Evolutionary conservation across 2,888 invertebrate species (phyloP).

Genomic region (Thera obeliscata): DNA sequence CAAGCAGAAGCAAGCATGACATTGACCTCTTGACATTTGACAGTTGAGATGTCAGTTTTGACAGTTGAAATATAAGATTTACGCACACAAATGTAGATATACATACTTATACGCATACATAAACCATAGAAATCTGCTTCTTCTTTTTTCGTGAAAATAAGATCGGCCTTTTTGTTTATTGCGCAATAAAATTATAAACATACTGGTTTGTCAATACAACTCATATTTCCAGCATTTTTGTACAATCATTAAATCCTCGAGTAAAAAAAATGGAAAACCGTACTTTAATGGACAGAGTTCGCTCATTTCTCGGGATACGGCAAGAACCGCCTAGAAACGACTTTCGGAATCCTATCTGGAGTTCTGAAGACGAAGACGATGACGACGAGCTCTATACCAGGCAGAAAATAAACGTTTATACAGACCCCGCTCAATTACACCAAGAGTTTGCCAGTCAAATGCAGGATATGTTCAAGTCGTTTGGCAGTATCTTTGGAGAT

Average conservation of each 20-base stretch:
- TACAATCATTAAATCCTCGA: constrained; percentile 50
- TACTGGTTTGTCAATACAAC: constrained; percentile 43
- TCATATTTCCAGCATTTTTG: constrained; percentile 37
- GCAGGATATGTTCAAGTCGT: constrained; percentile 70
- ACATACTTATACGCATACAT: too few relatives aligned
- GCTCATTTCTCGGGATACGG: constrained; percentile 66
- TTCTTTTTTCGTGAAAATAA: too few relatives aligned
- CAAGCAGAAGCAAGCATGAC: too few relatives aligned
- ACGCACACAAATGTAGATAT: too few relatives aligned
- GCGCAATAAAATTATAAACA: constrained; percentile 58
- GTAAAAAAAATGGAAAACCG: constrained; percentile 54
- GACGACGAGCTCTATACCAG: constrained; percentile 73
- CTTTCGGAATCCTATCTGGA: constrained; percentile 80
- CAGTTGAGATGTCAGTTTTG: too few relatives aligned
- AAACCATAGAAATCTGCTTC: too few relatives aligned
- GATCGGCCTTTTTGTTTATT: constrained; percentile 66
- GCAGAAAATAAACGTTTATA: constrained; percentile 54
- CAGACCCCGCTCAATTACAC: constrained; percentile 59
- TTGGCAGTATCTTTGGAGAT: constrained; percentile 70
- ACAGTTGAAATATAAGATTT: too few relatives aligned
- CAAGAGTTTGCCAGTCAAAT: constrained; percentile 67
- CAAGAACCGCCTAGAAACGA: constrained; percentile 70
- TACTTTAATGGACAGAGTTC: constrained; percentile 67
- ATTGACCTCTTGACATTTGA: too few relatives aligned
- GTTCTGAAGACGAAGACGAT: constrained; percentile 75